Conservation (phyloP, 2,888 invertebrate genomes). For the Didymodactylos carnosus region DNA sequence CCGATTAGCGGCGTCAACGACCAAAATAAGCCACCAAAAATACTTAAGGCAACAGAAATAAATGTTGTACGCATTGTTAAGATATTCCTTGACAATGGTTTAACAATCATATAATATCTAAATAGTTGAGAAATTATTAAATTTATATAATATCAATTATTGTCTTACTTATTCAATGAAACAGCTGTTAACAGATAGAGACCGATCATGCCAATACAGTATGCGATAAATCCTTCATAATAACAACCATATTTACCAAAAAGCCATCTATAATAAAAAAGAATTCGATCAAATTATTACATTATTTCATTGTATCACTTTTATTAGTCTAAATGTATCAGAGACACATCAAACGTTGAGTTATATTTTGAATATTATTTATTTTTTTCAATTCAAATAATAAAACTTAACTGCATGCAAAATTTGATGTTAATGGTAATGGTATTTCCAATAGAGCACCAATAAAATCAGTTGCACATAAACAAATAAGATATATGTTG, state of each 20-base stretch:
- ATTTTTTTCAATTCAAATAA: too few species aligned
- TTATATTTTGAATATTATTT: too few species aligned
- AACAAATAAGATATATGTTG: not conserved
- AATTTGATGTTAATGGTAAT: not conserved
- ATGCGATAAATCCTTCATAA: constrained; percentile 22
- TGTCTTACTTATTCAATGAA: constrained; percentile 21
- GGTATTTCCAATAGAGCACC: not conserved
- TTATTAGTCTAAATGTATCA: too few species aligned
- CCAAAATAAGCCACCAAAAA: constrained; percentile 20
- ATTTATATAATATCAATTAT: not conserved
- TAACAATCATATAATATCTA: constrained; percentile 21
- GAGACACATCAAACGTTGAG: too few species aligned
- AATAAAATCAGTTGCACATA: not conserved
- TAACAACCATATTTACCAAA: constrained; percentile 19
- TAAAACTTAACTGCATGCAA: not conserved
- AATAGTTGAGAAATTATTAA: not conserved
- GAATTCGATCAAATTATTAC: not conserved
- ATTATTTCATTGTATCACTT: too few species aligned
- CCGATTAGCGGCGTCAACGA: constrained; percentile 22
- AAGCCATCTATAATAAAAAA: constrained; percentile 15
- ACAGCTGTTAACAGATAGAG: constrained; percentile 23
- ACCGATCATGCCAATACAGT: constrained; percentile 21
- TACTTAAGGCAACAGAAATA: constrained; percentile 17
- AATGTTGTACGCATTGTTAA: constrained; percentile 20
- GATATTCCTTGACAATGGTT: constrained; percentile 18